Conservation (phyloP, 1,140 invertebrate genomes). For the Drosophila melanogaster region DNA sequence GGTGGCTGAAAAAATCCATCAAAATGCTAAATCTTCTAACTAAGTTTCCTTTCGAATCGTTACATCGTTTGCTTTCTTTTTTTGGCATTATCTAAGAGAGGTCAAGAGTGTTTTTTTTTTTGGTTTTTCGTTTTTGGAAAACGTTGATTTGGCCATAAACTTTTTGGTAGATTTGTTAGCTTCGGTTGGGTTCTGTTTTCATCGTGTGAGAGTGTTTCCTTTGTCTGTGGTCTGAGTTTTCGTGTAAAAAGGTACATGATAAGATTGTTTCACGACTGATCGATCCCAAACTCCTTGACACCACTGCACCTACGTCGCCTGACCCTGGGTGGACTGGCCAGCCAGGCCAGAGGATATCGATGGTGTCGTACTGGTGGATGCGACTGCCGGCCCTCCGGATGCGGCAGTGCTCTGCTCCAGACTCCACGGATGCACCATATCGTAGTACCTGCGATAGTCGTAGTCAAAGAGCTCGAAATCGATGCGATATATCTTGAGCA, state of each 20-base stretch:
- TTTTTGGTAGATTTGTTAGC: constrained; percentile 66
- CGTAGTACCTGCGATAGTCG: constrained; percentile 86
- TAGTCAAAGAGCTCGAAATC: constrained; percentile 91
- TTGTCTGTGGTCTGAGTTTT: constrained; percentile 27
- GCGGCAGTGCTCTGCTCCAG: constrained; percentile 50
- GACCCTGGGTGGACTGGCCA: constrained; percentile 20
- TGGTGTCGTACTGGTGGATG: constrained; percentile 4
- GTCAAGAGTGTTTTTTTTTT: constrained; percentile 58
- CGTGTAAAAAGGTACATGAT: constrained; percentile 75
- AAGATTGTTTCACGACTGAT: constrained; percentile 70
- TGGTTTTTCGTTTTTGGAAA: constrained; percentile 74
- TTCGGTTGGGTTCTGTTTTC: constrained; percentile 63
- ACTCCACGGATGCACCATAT: constrained; percentile 84
- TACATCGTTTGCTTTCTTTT: constrained; percentile 9
- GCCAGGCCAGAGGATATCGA: background rate
- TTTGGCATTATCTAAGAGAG: constrained; percentile 70
- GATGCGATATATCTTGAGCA: constrained; percentile 89
- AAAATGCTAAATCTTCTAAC: constrained; percentile 70
- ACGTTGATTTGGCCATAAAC: constrained; percentile 72
- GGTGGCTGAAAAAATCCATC: constrained; percentile 69
- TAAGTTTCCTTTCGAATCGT: constrained; percentile 40
- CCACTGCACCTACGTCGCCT: constrained; percentile 25
- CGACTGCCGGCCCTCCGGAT: background rate
- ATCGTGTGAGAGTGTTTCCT: constrained; percentile 16
- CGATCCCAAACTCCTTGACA: constrained; percentile 23